Conservation (phyloP, 2,113 vertebrate genomes). For the Amphiprion ocellaris region DNA sequence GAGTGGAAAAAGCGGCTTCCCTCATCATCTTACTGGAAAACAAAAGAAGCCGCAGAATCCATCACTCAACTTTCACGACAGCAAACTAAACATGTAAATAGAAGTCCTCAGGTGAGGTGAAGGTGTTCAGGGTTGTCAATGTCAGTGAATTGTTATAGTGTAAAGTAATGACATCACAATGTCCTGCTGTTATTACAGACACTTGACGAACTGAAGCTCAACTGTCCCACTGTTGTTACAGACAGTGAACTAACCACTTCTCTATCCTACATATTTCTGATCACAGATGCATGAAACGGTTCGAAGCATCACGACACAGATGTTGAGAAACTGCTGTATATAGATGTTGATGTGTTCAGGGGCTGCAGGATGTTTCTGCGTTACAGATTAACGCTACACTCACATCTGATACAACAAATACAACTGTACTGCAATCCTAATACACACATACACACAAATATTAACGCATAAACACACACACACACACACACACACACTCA, state of each 20-base stretch:
- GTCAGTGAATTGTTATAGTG: not conserved
- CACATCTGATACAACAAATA: slow-evolving; percentile 41
- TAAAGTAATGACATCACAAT: too few relatives aligned
- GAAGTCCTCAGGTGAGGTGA: not conserved
- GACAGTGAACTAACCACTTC: not conserved
- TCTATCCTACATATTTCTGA: too few relatives aligned
- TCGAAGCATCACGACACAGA: not conserved
- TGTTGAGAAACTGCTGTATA: slow-evolving; percentile 7
- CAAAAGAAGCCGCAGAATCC: too few relatives aligned
- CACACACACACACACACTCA: slow-evolving; percentile 19
- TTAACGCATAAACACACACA: slow-evolving; percentile 17
- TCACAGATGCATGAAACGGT: too few relatives aligned
- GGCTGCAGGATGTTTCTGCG: slow-evolving; percentile 38
- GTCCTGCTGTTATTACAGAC: too few relatives aligned
- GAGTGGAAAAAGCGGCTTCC: too few relatives aligned
- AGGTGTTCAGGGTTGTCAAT: not conserved
- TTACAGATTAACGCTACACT: slow-evolving; percentile 42
- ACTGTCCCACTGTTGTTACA: not conserved
- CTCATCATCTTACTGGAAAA: too few relatives aligned
- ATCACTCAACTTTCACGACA: too few relatives aligned
- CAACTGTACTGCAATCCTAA: slow-evolving; percentile 46
- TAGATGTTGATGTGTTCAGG: slow-evolving; percentile 36
- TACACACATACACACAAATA: slow-evolving; percentile 18
- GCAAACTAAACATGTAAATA: too few relatives aligned
- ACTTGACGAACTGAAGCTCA: not conserved